phyloP scores from a whole-genome alignment of 2,888 invertebrate genomes.

The Tholera decimalis region DNA sequence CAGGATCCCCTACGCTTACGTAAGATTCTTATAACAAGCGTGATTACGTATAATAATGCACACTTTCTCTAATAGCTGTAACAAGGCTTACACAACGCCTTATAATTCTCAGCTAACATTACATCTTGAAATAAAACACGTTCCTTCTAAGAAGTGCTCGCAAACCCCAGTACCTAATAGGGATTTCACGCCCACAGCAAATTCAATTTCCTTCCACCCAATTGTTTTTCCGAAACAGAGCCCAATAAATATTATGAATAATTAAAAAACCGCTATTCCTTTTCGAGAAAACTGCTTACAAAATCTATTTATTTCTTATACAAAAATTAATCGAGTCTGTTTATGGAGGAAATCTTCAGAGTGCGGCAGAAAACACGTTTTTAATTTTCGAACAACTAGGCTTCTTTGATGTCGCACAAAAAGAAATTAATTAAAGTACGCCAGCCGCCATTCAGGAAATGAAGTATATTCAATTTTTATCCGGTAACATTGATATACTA shows the following conservation, averaged over 20 bases:
- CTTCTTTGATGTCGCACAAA: constrained; percentile 66
- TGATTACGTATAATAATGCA: background rate
- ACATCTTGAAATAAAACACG: constrained; percentile 23
- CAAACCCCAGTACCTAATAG: constrained; percentile 18
- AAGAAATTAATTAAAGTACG: constrained; percentile 67
- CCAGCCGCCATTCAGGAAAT: constrained; percentile 59
- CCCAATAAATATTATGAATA: constrained; percentile 64
- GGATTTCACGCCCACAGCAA: constrained; percentile 38
- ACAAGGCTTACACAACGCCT: background rate
- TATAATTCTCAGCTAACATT: constrained; percentile 5
- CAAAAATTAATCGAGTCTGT: constrained; percentile 65
- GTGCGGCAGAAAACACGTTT: constrained; percentile 72
- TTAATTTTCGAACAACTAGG: constrained; percentile 73
- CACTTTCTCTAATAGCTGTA: constrained; percentile 2
- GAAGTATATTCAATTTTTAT: constrained; percentile 70
- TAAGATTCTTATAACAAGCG: background rate
- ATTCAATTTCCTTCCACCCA: constrained; percentile 56
- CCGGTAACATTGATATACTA: too few relatives aligned
- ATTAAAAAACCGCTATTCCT: constrained; percentile 54
- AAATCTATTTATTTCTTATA: constrained; percentile 59
- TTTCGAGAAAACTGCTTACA: constrained; percentile 39
- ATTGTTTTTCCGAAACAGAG: constrained; percentile 46
- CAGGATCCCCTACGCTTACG: too few relatives aligned
- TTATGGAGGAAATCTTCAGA: constrained; percentile 67
- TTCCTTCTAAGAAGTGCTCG: constrained; percentile 1